Conservation (phyloP, 2,797 vertebrate genomes). For the Tragopan temminckii region DNA sequence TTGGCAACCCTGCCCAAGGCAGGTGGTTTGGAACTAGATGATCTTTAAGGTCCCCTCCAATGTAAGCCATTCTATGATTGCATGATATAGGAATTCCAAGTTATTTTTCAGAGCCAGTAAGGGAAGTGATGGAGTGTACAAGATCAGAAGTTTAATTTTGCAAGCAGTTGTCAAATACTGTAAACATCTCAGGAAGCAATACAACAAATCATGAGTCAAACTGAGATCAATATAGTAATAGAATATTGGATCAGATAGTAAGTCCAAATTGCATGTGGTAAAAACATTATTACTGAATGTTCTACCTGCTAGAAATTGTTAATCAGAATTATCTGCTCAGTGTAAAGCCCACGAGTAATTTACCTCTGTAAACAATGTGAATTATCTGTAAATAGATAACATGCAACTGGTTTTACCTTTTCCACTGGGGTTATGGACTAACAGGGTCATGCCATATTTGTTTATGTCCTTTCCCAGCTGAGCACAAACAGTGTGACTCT, state of each 20-base stretch:
- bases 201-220: background rate
- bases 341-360: background rate
- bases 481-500: background rate
- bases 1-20: too few species aligned
- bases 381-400: conserved; percentile 12
- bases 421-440: background rate
- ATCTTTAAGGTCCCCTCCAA: too few species aligned
- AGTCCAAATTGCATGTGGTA: background rate
- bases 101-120: background rate
- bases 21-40: too few species aligned
- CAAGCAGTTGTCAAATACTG: background rate
- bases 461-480: background rate
- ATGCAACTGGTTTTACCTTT: background rate
- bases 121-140: background rate
- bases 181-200: background rate
- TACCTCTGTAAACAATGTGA: background rate
- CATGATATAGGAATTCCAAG: background rate
- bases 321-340: background rate
- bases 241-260: background rate
- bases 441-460: background rate
- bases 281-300: background rate
- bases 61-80: too few species aligned
- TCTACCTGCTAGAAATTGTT: background rate
- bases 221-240: background rate
- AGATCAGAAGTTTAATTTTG: background rate